These are phyloP conservation scores for Drosophila melanica DNA, from an alignment of 1,140 invertebrate genomes.

Conservation along the genomic window DNA sequence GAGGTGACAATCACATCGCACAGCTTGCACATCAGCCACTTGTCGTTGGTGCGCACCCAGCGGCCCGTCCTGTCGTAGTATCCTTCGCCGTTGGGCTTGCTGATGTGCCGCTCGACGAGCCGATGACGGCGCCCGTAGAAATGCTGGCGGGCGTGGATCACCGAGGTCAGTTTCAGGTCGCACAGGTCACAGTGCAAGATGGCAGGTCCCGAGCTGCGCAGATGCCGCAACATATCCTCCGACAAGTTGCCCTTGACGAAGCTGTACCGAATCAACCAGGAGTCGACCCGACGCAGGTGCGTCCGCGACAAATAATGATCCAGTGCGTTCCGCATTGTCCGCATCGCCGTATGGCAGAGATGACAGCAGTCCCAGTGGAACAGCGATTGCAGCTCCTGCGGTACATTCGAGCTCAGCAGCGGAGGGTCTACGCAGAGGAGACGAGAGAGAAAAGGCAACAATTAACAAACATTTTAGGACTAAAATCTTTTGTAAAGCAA, in stretches of 20 bases:
- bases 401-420: constrained; percentile 1
- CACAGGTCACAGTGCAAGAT: constrained; percentile 81
- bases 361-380: constrained; percentile 64
- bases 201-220: constrained; percentile 31
- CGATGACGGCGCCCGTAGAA: constrained; percentile 84
- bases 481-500: no score
- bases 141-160: constrained; percentile 84
- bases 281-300: constrained; percentile 84
- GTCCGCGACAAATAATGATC: constrained; percentile 84
- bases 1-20: constrained; percentile 84
- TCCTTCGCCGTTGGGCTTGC: constrained; percentile 71
- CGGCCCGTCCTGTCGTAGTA: constrained; percentile 75
- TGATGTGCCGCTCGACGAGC: constrained; percentile 57
- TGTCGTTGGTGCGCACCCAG: constrained; percentile 75
- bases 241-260: constrained; percentile 54
- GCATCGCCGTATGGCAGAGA: constrained; percentile 56
- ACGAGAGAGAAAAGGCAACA: not conserved
- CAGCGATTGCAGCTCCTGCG: constrained; percentile 43
- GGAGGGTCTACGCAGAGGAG: not conserved
- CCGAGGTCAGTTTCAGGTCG: constrained; percentile 84
- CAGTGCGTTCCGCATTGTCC: constrained; percentile 69
- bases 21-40: constrained; percentile 80
- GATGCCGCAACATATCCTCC: constrained; percentile 49
- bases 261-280: constrained; percentile 73
- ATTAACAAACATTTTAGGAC: no score